These are phyloP conservation scores for Burhinus oedicnemus DNA, from an alignment of 2,113 vertebrate species.

Conservation along the genomic window DNA sequence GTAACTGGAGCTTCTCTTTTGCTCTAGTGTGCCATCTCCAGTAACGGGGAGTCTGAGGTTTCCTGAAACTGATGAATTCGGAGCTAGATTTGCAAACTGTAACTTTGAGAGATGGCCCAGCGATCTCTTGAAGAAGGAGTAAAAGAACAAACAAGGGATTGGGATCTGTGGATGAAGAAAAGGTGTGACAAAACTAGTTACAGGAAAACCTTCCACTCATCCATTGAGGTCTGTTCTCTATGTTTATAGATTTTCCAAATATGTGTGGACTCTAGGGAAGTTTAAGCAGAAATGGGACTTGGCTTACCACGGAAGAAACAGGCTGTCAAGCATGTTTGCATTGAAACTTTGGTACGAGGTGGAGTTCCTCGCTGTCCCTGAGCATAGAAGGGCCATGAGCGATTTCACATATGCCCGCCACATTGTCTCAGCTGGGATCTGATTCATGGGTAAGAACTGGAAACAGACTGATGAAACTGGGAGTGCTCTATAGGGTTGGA, in stretches of 20 bases:
- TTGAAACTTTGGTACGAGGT: not conserved
- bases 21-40: not conserved
- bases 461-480: not conserved
- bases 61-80: not conserved
- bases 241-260: not conserved
- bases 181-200: not conserved
- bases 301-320: not conserved
- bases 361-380: not conserved
- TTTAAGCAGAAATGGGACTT: not conserved
- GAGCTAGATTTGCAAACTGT: not conserved
- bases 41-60: not conserved
- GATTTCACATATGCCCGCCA: not conserved
- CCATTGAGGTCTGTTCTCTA: not conserved
- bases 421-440: not conserved
- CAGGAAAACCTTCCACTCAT: not conserved
- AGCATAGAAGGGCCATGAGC: not conserved
- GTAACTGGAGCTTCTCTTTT: not conserved
- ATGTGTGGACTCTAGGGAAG: not conserved
- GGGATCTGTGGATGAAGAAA: not conserved
- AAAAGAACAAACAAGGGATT: not conserved
- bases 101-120: not conserved
- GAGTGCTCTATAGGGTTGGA: not conserved
- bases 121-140: not conserved
- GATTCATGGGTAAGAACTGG: not conserved
- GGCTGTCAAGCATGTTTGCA: not conserved